phyloP scores from a whole-genome alignment of 1,140 invertebrate genomes.

The Aphelinus atriplicis region DNA sequence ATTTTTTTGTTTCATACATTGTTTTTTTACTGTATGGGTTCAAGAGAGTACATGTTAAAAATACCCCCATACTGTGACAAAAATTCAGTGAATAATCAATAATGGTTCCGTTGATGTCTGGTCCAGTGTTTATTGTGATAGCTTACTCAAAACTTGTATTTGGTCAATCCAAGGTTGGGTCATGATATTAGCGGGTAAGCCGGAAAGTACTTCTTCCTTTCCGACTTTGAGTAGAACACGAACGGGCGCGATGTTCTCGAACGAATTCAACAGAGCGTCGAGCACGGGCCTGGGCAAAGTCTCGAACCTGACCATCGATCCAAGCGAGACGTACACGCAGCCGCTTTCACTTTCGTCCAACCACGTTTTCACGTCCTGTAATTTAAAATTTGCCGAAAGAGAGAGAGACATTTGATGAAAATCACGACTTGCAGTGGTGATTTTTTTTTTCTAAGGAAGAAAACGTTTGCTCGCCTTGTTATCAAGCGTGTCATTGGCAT shows the following conservation, averaged over 20 bases:
- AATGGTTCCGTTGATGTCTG: too few relatives aligned
- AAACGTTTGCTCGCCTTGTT: conserved; percentile 39
- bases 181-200: conserved; percentile 70
- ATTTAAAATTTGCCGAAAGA: too few relatives aligned
- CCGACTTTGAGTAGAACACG: conserved; percentile 52
- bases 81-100: too few relatives aligned
- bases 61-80: too few relatives aligned
- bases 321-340: conserved; percentile 78
- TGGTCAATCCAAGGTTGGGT: conserved; percentile 74
- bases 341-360: conserved; percentile 74
- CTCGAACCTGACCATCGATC: conserved; percentile 76
- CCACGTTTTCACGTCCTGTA: conserved; percentile 72
- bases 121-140: too few relatives aligned
- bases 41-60: too few relatives aligned
- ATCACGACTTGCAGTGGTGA: too few relatives aligned
- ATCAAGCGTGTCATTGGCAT: conserved; percentile 35
- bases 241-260: conserved; percentile 49
- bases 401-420: too few relatives aligned
- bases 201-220: conserved; percentile 51
- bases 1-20: too few relatives aligned
- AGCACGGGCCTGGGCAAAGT: conserved; percentile 53
- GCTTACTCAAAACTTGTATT: conserved; percentile 60
- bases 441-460: not conserved
- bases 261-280: conserved; percentile 47
- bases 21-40: too few relatives aligned